phyloP scores from a whole-genome alignment of 2,888 invertebrate species.

The Rhingia campestris region DNA sequence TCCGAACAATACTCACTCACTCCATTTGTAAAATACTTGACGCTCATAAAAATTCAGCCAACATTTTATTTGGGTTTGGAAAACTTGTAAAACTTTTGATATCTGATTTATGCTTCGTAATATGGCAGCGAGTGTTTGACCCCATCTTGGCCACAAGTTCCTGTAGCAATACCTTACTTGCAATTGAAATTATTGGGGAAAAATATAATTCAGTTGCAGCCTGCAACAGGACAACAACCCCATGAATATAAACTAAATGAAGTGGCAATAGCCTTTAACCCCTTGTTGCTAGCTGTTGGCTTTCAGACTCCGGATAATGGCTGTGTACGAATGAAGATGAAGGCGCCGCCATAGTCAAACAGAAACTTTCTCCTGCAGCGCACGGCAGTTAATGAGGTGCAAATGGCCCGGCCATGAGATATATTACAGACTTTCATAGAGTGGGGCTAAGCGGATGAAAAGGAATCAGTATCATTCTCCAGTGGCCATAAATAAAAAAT shows the following conservation, averaged over 20 bases:
- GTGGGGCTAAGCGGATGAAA: constrained; percentile 15
- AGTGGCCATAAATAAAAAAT: constrained; percentile 58
- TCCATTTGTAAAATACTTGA: constrained; percentile 23
- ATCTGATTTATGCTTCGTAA: constrained; percentile 56
- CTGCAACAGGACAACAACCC: constrained; percentile 19
- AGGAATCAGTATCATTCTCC: constrained; percentile 53
- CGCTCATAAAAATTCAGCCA: constrained; percentile 36
- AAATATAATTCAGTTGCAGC: constrained; percentile 25
- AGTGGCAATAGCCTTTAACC: constrained; percentile 54
- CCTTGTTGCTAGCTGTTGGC: constrained; percentile 55
- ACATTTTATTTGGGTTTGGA: constrained; percentile 34
- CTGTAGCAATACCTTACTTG: not conserved
- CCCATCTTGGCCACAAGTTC: constrained; percentile 18
- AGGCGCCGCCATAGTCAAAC: constrained; percentile 25
- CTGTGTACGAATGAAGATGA: constrained; percentile 17
- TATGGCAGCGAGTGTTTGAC: constrained; percentile 45
- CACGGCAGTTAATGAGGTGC: constrained; percentile 63
- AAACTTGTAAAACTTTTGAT: constrained; percentile 46
- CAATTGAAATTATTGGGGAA: constrained; percentile 14
- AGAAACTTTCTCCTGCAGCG: constrained; percentile 6
- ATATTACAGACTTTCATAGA: constrained; percentile 30
- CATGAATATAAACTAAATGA: constrained; percentile 68
- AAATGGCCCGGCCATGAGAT: constrained; percentile 58
- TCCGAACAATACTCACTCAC: not conserved
- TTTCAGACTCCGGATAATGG: constrained; percentile 54